A percentile compares a stretch with the other conserved stretches of the same genome.
phyloP scores from a whole-genome alignment of 64 coral and sea anemone species.

The Exaiptasia diaphana region DNA sequence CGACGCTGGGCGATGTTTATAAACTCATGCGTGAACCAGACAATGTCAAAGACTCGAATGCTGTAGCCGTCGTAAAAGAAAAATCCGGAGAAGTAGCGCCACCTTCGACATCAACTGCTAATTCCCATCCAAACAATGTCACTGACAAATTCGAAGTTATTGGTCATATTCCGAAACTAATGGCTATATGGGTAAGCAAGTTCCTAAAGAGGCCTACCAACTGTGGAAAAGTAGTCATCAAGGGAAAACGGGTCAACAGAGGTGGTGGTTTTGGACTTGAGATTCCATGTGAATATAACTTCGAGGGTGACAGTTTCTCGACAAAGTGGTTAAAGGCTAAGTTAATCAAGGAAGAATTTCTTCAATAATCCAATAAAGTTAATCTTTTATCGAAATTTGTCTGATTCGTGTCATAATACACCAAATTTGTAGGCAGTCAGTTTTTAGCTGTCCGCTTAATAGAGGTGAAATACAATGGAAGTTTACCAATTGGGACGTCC shows the following conservation, averaged over 20 bases:
- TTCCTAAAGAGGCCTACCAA: no score
- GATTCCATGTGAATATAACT: conserved; percentile 24
- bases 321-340: conserved; percentile 8
- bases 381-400: no score
- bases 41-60: conserved; percentile 61
- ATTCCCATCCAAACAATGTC: conserved; percentile 44
- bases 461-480: no score
- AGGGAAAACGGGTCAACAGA: no score
- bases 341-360: no score
- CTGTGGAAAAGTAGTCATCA: no score
- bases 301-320: conserved; percentile 18
- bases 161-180: conserved; percentile 56
- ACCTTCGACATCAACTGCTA: not conserved
- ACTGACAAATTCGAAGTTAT: conserved; percentile 44
- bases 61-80: conserved; percentile 57
- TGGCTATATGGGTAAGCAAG: no score
- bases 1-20: conserved; percentile 64
- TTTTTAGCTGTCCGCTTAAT: no score
- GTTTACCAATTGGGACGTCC: no score
- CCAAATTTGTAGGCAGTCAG: no score
- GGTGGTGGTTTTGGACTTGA: conserved; percentile 3
- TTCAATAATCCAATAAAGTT: no score
- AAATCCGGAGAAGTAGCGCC: not conserved
- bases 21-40: conserved; percentile 55
- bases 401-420: no score